phyloP scores from a whole-genome alignment of 2,113 vertebrate genomes.

The Pimephales promelas region DNA sequence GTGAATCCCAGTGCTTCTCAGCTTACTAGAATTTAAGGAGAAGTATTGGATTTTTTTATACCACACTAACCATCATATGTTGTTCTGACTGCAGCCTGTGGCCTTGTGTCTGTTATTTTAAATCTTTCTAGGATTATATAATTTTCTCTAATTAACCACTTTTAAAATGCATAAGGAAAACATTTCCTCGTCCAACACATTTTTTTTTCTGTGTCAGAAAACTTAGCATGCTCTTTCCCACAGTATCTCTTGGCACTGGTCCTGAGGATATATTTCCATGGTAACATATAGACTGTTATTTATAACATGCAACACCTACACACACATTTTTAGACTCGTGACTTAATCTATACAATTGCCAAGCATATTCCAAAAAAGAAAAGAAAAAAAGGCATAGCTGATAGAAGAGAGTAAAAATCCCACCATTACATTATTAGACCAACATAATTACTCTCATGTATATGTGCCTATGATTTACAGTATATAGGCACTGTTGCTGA shows the following conservation, averaged over 20 bases:
- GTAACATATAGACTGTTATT: conserved; percentile 51
- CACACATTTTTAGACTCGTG: not conserved
- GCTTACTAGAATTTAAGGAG: not conserved
- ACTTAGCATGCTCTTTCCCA: not conserved
- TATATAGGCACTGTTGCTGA: too few relatives aligned
- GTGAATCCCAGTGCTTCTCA: not conserved
- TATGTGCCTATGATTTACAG: conserved; percentile 1
- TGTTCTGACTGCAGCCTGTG: not conserved
- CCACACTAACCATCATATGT: not conserved
- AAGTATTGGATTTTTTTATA: not conserved
- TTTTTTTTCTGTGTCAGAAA: not conserved
- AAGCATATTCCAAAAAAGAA: not conserved
- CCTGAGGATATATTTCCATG: conserved; percentile 12
- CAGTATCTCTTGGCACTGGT: not conserved
- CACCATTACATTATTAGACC: conserved; percentile 6
- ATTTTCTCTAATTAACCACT: not conserved
- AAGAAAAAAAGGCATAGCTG: not conserved
- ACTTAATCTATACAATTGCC: not conserved
- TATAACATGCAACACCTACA: conserved; percentile 38
- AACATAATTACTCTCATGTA: not conserved
- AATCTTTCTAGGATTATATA: not conserved
- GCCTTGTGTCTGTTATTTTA: not conserved
- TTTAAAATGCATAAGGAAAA: not conserved
- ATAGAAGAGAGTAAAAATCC: not conserved
- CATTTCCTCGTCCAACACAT: not conserved